Base-by-base conservation (phyloP, 2,797 vertebrate genomes). In the Platyrinchus mystaceus region DNA sequence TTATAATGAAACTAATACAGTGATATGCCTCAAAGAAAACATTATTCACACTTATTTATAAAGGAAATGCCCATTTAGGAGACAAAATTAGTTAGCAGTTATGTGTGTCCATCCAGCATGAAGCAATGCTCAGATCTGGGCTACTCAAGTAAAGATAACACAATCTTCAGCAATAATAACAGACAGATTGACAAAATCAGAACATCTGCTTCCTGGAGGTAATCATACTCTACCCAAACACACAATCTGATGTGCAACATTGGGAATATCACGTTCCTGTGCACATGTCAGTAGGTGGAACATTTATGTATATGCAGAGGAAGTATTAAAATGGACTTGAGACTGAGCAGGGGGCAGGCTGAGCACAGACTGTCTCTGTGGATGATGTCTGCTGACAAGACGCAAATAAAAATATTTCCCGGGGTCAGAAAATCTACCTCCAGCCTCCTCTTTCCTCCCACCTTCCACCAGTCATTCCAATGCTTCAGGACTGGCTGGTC, bases 61-160 rank as follows among this genome's bases (percentile, higher is more conserved):
- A 77, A 70, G 34, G 19, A 91, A 93, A 89, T 37, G 64, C 60
- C 90, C 41, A 59, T 88, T 34, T 86, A 49, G 62, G 74, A 88
- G 68, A 67, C 14, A 68, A 86, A 75, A 32, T 36, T 28, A 83
- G 21, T 60, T 87, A 86, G 66, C 2, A 7, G 50, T 58, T 67
- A 37, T 8, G 4, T 52, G 19, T 43, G 52, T 43, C 26, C 49
- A 41, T 47, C 59, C 52, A 84, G 78, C 69, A 88, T 14, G 44
- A 89, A 87, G 68, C 44, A 74, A 81, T 60, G 46, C 16, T 68
- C 76, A 55, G 16, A 52, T 66, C 50, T 86, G 28, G 28, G 59
- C 66, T 87, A 50, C 41, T 69, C 47, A 81, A 41, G 52, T 74
- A 34, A 71, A 91, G 34, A 14, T n/a, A 77, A 71, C 24, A 68